These are phyloP conservation scores for Pseudomugil gertrudae DNA, from an alignment of 2,797 vertebrate species.

Conservation along the genomic window DNA sequence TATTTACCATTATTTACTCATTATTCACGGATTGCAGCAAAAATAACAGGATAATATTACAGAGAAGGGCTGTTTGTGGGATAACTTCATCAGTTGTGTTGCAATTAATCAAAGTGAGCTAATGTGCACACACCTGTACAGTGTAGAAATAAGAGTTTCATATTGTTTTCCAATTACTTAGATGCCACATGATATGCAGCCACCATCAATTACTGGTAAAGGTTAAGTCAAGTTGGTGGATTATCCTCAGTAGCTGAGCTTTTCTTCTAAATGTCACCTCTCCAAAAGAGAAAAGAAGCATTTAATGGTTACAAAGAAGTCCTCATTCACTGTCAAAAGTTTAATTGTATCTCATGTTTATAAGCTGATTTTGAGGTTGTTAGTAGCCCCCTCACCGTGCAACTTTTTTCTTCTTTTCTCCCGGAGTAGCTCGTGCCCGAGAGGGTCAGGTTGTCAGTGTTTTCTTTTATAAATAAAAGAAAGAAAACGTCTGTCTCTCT, in stretches of 20 bases:
- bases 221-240: constrained; percentile 62
- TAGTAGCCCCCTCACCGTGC: not conserved
- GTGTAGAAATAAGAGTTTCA: not conserved
- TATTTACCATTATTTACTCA: too few species aligned
- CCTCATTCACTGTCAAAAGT: constrained; percentile 43
- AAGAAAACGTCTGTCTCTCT: constrained; percentile 16
- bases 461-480: constrained; percentile 28
- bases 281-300: constrained; percentile 47
- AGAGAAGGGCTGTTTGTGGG: not conserved
- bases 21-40: too few species aligned
- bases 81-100: not conserved
- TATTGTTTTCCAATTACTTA: not conserved
- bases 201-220: constrained; percentile 58
- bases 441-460: constrained; percentile 39
- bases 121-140: not conserved
- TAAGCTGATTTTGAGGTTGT: constrained; percentile 9
- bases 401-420: not conserved
- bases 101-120: not conserved
- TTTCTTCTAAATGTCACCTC: constrained; percentile 70
- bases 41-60: too few species aligned
- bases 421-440: constrained; percentile 35
- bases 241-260: constrained; percentile 31
- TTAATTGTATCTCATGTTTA: constrained; percentile 1
- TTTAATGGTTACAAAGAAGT: constrained; percentile 40
- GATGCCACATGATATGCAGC: not conserved